A percentile compares a stretch with the other conserved stretches of the same genome.
Evolutionary conservation across 2,888 invertebrate species (phyloP).

Genomic region (Pyrrhosoma nymphula): DNA sequence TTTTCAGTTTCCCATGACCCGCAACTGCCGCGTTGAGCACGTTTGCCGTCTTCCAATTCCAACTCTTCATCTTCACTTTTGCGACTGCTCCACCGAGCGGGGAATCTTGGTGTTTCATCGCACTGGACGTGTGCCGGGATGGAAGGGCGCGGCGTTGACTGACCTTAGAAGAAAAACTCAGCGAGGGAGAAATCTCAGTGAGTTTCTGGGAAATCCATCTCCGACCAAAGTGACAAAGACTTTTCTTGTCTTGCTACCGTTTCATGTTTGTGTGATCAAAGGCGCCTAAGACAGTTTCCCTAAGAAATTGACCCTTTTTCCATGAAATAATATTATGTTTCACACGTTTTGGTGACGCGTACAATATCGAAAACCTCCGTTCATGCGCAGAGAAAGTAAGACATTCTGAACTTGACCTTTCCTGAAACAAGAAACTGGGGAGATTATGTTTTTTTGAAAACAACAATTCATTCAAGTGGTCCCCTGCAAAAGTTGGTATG

Average conservation of each 20-base stretch:
- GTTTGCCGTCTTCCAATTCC: background rate
- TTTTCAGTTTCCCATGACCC: conserved; percentile 15
- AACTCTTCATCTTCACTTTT: background rate
- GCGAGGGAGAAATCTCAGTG: background rate
- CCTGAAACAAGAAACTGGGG: too few species aligned
- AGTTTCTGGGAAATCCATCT: background rate
- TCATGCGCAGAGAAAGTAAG: too few species aligned
- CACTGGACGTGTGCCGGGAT: background rate
- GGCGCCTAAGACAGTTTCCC: too few species aligned
- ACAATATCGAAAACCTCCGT: too few species aligned
- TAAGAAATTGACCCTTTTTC: too few species aligned
- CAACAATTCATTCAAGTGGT: too few species aligned
- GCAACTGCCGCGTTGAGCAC: background rate
- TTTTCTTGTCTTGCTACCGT: background rate
- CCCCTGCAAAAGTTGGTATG: too few species aligned
- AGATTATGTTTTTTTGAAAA: too few species aligned
- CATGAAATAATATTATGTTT: too few species aligned
- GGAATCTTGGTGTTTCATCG: background rate
- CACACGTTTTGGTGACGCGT: too few species aligned
- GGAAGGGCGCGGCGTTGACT: background rate
- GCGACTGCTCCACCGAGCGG: background rate
- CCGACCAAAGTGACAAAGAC: background rate
- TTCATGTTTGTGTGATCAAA: background rate
- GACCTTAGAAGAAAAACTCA: background rate
- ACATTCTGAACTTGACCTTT: too few species aligned